These are phyloP conservation scores for Dallia pectoralis DNA, from an alignment of 2,797 vertebrate species.

Conservation along the genomic window DNA sequence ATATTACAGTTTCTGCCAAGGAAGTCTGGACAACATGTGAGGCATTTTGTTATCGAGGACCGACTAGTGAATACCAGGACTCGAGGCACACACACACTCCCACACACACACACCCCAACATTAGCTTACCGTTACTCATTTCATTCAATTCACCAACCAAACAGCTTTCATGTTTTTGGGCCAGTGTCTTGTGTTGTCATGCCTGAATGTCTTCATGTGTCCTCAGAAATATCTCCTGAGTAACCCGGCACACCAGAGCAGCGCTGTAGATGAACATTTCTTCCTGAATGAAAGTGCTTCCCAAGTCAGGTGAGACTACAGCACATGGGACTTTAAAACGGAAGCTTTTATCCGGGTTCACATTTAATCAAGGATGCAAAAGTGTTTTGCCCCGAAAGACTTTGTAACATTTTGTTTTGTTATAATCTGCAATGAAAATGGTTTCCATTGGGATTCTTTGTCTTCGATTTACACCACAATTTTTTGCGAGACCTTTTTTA, in stretches of 20 bases:
- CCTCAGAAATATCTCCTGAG: conserved; percentile 77
- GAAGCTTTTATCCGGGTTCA: not conserved
- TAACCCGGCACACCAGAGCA: conserved; percentile 80
- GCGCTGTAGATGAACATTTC: conserved; percentile 80
- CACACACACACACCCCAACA: conserved; percentile 7
- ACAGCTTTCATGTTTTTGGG: not conserved
- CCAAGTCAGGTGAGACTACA: conserved; percentile 74
- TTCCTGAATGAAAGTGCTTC: conserved; percentile 80
- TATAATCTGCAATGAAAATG: no score
- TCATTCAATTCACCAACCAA: no score
- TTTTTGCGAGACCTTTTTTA: no score
- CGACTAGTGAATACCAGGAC: conserved; percentile 56
- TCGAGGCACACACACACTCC: conserved; percentile 31
- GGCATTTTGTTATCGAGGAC: conserved; percentile 69
- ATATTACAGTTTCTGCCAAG: conserved; percentile 74
- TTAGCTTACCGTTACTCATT: no score
- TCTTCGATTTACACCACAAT: no score
- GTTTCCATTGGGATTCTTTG: no score
- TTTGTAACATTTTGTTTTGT: no score
- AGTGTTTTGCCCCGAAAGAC: no score
- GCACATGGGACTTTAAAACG: not conserved
- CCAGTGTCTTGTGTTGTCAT: not conserved
- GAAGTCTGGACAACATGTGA: conserved; percentile 64
- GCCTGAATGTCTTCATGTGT: not conserved
- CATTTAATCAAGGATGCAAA: no score